Conservation (phyloP, 2,113 vertebrate species). For the Lepidothrix coronata region DNA sequence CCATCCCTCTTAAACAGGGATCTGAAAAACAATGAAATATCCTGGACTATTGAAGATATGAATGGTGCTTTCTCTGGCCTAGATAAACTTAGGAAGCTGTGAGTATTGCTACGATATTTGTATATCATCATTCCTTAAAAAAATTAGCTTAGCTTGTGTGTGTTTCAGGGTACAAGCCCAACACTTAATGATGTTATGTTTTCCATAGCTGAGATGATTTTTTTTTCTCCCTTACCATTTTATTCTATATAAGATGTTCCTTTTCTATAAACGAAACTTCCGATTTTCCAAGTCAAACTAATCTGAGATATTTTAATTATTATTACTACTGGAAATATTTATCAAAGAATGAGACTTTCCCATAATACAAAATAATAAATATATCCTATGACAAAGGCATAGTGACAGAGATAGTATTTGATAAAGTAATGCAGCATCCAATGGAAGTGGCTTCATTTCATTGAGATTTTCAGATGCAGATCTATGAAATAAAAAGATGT, state of each 20-base stretch:
- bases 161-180: neutral
- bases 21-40: constrained; percentile 94
- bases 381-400: neutral
- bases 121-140: neutral
- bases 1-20: constrained; percentile 73
- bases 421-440: neutral
- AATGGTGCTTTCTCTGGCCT: constrained; percentile 95
- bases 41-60: constrained; percentile 98
- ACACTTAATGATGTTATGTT: neutral
- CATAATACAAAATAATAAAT: neutral
- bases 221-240: neutral
- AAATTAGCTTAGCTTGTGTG: neutral
- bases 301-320: neutral
- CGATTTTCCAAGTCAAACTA: neutral
- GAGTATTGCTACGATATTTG: constrained; percentile 63
- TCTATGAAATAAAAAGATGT: neutral
- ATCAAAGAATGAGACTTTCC: neutral
- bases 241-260: neutral
- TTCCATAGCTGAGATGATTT: neutral
- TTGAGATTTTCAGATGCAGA: neutral
- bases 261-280: neutral
- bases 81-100: constrained; percentile 89
- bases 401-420: neutral
- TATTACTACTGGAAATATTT: neutral
- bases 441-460: neutral